Evolutionary conservation across 1,140 invertebrate species (phyloP), one percentile per base, ranked within the genome.

Genomic region (Acromyrmex heyeri): DNA sequence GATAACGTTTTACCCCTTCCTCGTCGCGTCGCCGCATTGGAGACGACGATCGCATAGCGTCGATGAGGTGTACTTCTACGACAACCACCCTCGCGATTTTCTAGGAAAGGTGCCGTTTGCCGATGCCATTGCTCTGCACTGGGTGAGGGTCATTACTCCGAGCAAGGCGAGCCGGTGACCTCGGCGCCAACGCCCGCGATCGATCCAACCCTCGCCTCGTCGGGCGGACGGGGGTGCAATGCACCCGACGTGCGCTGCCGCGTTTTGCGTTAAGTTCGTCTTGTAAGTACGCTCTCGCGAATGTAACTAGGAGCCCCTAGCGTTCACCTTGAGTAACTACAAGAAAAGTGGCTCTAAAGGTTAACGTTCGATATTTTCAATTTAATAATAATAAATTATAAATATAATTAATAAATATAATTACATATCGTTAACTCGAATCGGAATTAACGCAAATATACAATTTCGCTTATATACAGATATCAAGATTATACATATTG

Each of bases 71-170:
- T 57, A 86, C 82, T 72, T 78, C 59, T 30, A 79, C 38, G 76
- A 44, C 78, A 64, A 81, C 77, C 69, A 62, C 79, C 79, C 67
- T 57, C 69, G 55, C 79, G 65, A 73, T 55, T 83, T 75, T 55
- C 69, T 55, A 83, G 73, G 75, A 86, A 59, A 79, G 62, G 78
- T 90, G 75, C 44, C 61, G 83, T 48, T 90, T 85, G 86, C 82
- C 93, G 92, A 93, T 95, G 94, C 95, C 94, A 94, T 95, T 95
- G 95, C 95, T 94, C 94, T 95, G 94, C 95, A 95, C 94, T 95
- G 94, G 94, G 95, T 95, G 94, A 95, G 95, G 95, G 95, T 95
- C 95, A 95, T 95, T 95, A 95, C 94, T 95, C 94, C 94, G 93
- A 94, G 92, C 92, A 93, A 94, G 93, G 93, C 93, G 93, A 95